phyloP scores from a whole-genome alignment of 2,888 invertebrate species.

The Zaprionus obscuricornis region DNA sequence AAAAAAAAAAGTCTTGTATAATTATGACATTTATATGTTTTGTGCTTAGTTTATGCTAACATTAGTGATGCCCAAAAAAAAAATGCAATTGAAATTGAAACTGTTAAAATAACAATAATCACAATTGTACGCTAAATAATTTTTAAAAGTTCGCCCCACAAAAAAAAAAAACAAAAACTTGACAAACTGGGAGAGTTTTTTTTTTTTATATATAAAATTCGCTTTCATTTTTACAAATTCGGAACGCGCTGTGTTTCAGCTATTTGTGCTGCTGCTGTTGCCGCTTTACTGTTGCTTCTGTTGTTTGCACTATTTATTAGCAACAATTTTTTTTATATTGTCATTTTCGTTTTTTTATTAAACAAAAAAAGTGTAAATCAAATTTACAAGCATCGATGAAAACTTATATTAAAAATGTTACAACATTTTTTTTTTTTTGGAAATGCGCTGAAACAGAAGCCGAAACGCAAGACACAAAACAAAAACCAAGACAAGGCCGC shows the following conservation, averaged over 20 bases:
- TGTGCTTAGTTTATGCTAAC: conserved; percentile 19
- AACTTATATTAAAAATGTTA: conserved; percentile 9
- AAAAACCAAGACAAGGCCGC: conserved; percentile 30
- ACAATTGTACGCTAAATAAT: conserved; percentile 13
- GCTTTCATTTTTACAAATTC: conserved; percentile 30
- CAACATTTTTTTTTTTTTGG: too few species aligned
- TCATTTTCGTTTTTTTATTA: not conserved
- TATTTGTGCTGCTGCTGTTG: conserved; percentile 20
- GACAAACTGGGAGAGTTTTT: too few species aligned
- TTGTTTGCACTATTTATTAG: conserved; percentile 58
- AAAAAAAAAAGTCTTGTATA: conserved; percentile 29
- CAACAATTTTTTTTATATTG: conserved; percentile 46
- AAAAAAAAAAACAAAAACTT: too few species aligned
- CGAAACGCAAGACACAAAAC: conserved; percentile 8
- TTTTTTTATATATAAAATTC: too few species aligned
- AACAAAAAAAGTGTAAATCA: conserved; percentile 50
- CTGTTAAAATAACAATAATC: conserved; percentile 34
- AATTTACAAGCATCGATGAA: conserved; percentile 27
- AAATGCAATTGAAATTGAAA: conserved; percentile 30
- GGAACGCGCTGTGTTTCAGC: too few species aligned
- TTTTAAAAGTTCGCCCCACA: too few species aligned
- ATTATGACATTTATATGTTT: conserved; percentile 63
- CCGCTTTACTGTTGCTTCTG: conserved; percentile 65
- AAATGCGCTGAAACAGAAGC: not conserved
- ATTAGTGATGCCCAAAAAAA: conserved; percentile 11